These are phyloP conservation scores for Harpalus rubripes DNA, from an alignment of 2,888 invertebrate genomes.

Conservation along the genomic window DNA sequence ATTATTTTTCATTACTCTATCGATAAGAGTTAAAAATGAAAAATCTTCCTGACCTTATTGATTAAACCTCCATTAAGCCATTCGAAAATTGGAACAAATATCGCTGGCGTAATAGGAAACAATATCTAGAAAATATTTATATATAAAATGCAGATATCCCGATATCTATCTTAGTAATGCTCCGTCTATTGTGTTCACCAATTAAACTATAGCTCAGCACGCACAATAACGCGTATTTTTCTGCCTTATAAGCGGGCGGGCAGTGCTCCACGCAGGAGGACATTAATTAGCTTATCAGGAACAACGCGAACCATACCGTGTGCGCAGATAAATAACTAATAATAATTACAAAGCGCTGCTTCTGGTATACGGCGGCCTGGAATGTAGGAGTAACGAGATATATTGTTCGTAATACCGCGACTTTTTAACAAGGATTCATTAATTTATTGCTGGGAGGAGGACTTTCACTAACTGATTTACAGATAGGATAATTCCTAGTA, in stretches of 20 bases:
- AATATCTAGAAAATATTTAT: neutral
- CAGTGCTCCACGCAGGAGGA: slow-evolving; percentile 28
- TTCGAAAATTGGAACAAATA: neutral
- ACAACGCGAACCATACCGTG: slow-evolving; percentile 4
- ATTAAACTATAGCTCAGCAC: slow-evolving; percentile 38
- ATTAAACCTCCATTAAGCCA: neutral
- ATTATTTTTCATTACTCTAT: too few species aligned
- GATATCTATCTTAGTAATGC: neutral
- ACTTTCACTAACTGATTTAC: slow-evolving; percentile 1
- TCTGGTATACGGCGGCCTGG: slow-evolving; percentile 33
- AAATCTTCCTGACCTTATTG: too few species aligned
- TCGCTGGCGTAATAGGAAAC: neutral
- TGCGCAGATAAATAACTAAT: slow-evolving; percentile 44
- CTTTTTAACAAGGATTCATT: slow-evolving; percentile 33
- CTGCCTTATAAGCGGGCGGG: slow-evolving; percentile 23
- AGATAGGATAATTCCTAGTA: neutral
- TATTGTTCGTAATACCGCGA: slow-evolving; percentile 38
- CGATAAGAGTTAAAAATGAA: too few species aligned
- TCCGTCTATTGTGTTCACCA: slow-evolving; percentile 36
- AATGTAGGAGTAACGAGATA: slow-evolving; percentile 46
- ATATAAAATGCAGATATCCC: neutral
- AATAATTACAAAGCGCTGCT: slow-evolving; percentile 58
- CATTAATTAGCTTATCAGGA: slow-evolving; percentile 65
- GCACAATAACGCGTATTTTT: slow-evolving; percentile 58
- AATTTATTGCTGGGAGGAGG: slow-evolving; percentile 39